phyloP scores from a whole-genome alignment of 2,113 vertebrate genomes.

The Cervus canadensis region DNA sequence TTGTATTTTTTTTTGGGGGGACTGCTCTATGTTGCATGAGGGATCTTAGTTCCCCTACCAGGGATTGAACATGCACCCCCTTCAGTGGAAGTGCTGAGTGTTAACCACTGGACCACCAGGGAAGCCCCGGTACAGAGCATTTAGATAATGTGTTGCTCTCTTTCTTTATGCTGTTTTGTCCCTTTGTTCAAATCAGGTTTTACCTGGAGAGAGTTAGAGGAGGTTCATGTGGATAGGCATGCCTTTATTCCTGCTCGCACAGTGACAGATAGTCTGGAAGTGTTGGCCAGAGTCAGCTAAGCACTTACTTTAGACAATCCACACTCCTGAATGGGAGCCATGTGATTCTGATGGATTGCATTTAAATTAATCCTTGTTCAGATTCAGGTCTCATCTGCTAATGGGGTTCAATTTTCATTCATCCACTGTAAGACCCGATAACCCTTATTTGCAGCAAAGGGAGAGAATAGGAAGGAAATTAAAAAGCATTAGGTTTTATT shows the following conservation, averaged over 20 bases:
- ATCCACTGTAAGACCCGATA: background rate
- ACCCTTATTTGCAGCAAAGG: background rate
- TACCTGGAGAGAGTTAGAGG: background rate
- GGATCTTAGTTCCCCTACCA: background rate
- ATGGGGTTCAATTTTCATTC: background rate
- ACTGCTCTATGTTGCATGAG: background rate
- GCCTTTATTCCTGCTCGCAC: background rate
- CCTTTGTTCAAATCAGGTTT: background rate
- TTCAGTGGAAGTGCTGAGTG: background rate
- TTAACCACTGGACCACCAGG: background rate
- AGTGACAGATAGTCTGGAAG: background rate
- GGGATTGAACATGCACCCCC: background rate
- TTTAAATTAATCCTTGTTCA: background rate
- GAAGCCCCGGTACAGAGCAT: background rate
- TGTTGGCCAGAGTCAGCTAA: background rate
- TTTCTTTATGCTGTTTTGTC: background rate
- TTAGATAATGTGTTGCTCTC: background rate
- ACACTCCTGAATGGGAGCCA: background rate
- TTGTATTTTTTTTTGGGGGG: background rate
- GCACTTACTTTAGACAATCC: background rate
- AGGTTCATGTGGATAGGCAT: no score
- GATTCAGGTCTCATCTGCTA: conserved; percentile 10
- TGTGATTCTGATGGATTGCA: background rate
- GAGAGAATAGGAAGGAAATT: background rate
- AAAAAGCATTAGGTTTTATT: conserved; percentile 20